Percentiles rank a stretch among this genome's conserved stretches.
Conservation (phyloP, 2,113 vertebrate species). For the Gymnarchus niloticus region DNA sequence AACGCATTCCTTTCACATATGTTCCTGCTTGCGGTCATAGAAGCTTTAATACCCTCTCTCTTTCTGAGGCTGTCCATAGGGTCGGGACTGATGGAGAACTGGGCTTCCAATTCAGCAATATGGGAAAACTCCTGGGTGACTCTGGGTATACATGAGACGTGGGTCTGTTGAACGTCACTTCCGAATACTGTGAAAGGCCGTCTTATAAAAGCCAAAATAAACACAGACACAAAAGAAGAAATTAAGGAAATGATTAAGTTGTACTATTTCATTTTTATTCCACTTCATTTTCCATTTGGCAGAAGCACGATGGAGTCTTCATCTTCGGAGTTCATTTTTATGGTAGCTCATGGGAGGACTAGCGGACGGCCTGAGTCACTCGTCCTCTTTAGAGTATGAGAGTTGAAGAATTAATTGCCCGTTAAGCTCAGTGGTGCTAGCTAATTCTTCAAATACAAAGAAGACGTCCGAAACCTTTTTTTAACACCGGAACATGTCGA, state of each 20-base stretch:
- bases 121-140: background rate
- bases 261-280: background rate
- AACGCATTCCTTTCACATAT: background rate
- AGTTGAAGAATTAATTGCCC: background rate
- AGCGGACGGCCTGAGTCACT: background rate
- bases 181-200: background rate
- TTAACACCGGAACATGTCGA: background rate
- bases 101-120: background rate
- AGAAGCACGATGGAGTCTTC: background rate
- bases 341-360: background rate
- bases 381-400: background rate
- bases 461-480: background rate
- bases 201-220: background rate
- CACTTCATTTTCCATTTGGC: background rate
- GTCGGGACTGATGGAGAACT: background rate
- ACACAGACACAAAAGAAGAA: background rate
- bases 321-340: slow-evolving; percentile 1
- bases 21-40: background rate
- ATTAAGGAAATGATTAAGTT: background rate
- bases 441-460: background rate
- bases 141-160: background rate
- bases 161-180: background rate
- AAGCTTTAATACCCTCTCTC: background rate
- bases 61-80: background rate
- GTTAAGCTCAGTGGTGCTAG: background rate